Base-by-base conservation (phyloP, 2,113 vertebrate genomes). In the Rhizomys pruinosus region DNA sequence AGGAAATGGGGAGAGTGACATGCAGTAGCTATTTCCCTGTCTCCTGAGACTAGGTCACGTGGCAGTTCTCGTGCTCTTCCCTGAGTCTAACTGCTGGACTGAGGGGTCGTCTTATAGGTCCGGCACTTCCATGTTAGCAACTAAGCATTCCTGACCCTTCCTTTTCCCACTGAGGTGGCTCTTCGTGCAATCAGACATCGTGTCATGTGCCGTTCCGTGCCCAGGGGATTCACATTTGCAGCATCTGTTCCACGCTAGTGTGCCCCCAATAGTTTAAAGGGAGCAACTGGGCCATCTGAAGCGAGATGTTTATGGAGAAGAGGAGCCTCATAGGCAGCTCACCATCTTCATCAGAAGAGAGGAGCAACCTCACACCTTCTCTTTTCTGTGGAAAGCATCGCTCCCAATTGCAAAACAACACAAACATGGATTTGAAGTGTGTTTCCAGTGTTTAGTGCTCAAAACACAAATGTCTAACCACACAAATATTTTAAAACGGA, bases 121-220 rank as follows among this genome's bases (percentile, higher is more conserved):
- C 1, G 19, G 27, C 32, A 47, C 2, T 25, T n/a, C 63, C 27
- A 63, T 3, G 71, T 88, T 76, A 39, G 66, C 29, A 88, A 94
- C 57, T 19, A 76, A 64, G 23, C 39, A 9, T 37, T 74, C 22
- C 27, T 61, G 61, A 55, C 57, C 23, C 44, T 29, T 29, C 27
- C 29, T 29, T 7, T 61, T 15, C 66, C 9, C 12, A 27, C 29
- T 34, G 27, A 52, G 32, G 44, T 42, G 12, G 37, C 2, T 68
- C 23, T 66, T 10, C 1, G 29, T n/a, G 5, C 34, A 42, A 2
- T 8, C 20, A 78, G 29, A 20, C 29, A 20, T 1, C 11, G 7
- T 1, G 4, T 1, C 0, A 8, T 5, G 22, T 16, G 23, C 16
- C 37, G 20, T 37, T 73, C 55, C 42, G 27, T 1, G 0, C 6